A percentile compares a stretch with the other conserved stretches of the same genome.
Evolutionary conservation across 1,140 invertebrate genomes (phyloP).

Genomic region (Venturia canescens): DNA sequence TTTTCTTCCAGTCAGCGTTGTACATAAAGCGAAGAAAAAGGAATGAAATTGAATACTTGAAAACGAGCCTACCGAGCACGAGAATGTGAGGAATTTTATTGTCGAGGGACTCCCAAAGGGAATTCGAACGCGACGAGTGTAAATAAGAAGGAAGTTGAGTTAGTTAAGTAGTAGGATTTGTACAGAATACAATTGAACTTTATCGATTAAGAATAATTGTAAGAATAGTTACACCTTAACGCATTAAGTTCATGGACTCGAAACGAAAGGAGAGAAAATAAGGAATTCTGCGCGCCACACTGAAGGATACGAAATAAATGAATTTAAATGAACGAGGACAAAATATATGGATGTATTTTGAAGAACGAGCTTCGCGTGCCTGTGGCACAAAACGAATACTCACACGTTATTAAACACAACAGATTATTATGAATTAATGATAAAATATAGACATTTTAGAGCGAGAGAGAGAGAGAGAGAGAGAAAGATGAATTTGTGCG

Average conservation of each 20-base stretch:
- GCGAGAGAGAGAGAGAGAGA: constrained; percentile 29
- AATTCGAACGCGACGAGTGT: constrained; percentile 25
- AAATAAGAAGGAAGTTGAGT: constrained; percentile 13
- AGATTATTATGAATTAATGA: constrained; percentile 19
- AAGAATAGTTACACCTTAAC: constrained; percentile 53
- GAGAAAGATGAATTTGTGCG: too few relatives aligned
- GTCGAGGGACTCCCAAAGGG: neutral
- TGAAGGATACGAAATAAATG: constrained; percentile 31
- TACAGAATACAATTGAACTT: constrained; percentile 68
- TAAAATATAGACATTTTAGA: neutral
- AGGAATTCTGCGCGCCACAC: constrained; percentile 41
- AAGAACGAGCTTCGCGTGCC: constrained; percentile 69
- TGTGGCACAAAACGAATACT: constrained; percentile 67
- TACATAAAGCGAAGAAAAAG: neutral
- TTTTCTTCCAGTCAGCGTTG: too few relatives aligned
- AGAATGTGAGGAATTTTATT: neutral
- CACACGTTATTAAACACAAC: constrained; percentile 46
- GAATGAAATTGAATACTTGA: neutral
- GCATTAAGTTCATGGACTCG: too few relatives aligned
- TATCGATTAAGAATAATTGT: constrained; percentile 54
- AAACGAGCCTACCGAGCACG: neutral
- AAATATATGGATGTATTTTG: constrained; percentile 69
- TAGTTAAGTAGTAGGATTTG: constrained; percentile 67
- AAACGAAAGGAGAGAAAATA: constrained; percentile 16
- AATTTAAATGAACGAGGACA: constrained; percentile 52